Base-by-base conservation (phyloP, 1,140 invertebrate genomes). In the Asobara japonica region DNA sequence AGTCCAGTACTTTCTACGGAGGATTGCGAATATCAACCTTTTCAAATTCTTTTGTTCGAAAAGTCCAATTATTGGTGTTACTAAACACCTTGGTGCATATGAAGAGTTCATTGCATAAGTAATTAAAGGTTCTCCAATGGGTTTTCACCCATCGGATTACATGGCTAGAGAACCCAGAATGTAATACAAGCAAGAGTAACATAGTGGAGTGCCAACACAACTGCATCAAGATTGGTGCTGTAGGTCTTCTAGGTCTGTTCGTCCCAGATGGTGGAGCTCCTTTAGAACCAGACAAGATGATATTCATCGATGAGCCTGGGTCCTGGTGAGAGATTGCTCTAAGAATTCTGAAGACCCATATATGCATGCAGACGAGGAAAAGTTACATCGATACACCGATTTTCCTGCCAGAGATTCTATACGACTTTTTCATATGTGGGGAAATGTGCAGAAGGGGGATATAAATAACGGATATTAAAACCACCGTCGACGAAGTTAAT, bases 401-500 rank as follows among this genome's bases (percentile, higher is more conserved):
- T 30, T 62, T 16, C 25, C n/a, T 31, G 29, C 13, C n/a, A 29
- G 13, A n/a, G 25, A 27, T 16, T 27, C 11, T 13, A 3, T 13
- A 3, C 13, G 30, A 29, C 31, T 27, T 60, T 62, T 62, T 62
- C 16, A 16, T 30, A 16, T 30, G 29, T 27, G 20, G 25, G 25
- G 25, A 7, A 29, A 60, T 3, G 11, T 60, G 56, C 3, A 31
- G n/a, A 13, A n/a, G 27, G 8, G 25, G 11, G 29, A 62, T 64
- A 65, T 33, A 72, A 72, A 72, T 72, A 72, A 65, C 70, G 51
- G 62, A 72, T 65, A 72, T 72, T 72, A 41, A 72, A 16, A 72
- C 70, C 70, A 62, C 62, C 64, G 62, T 56, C 64, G 41, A 2
- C 7, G 36, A 16, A 45, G 22, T 48, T 60, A 72, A 66, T 66